Evolutionary conservation across 2,888 invertebrate species (phyloP).

Genomic region (Perizoma affinitatum): DNA sequence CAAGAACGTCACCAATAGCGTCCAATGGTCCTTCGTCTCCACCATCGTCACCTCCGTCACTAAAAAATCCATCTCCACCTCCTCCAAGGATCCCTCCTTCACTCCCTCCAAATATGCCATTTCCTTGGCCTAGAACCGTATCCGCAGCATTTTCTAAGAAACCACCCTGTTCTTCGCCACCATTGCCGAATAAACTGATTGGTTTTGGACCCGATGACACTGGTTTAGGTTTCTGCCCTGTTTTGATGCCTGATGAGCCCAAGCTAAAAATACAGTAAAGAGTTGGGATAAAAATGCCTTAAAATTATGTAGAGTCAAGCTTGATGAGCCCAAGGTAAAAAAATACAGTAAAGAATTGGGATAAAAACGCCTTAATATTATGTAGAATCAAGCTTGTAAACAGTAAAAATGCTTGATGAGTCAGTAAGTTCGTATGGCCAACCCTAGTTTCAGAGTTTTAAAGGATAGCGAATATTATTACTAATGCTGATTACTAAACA

Average conservation of each 20-base stretch:
- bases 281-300: neutral
- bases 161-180: slow-evolving; percentile 56
- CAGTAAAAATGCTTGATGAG: no score
- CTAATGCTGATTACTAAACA: no score
- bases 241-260: slow-evolving; percentile 71
- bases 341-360: no score
- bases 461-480: no score
- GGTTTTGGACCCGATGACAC: slow-evolving; percentile 70
- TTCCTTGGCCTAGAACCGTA: slow-evolving; percentile 47
- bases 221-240: slow-evolving; percentile 75
- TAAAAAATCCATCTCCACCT: slow-evolving; percentile 34
- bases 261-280: slow-evolving; percentile 54
- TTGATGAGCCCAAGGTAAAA: no score
- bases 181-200: slow-evolving; percentile 67
- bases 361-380: no score
- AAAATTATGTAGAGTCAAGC: no score
- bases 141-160: slow-evolving; percentile 60
- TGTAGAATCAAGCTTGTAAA: no score
- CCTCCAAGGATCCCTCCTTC: slow-evolving; percentile 43
- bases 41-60: slow-evolving; percentile 39
- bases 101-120: slow-evolving; percentile 39
- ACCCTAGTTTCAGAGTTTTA: no score
- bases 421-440: no score
- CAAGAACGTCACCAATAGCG: slow-evolving; percentile 71
- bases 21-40: slow-evolving; percentile 65